Conservation (phyloP, 2,113 vertebrate species). For the Lampris incognitus region DNA sequence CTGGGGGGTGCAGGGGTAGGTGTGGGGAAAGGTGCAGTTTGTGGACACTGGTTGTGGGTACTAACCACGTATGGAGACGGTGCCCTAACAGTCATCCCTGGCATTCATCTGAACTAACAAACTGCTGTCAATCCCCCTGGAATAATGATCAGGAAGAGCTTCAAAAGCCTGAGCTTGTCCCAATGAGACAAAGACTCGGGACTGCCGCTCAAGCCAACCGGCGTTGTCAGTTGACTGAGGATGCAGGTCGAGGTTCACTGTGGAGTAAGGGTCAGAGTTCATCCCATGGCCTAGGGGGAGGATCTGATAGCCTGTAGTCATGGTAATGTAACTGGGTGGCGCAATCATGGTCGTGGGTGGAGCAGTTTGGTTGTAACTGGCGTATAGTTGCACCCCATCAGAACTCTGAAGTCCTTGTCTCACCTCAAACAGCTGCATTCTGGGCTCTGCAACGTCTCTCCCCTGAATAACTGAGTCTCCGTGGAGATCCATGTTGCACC, state of each 20-base stretch:
- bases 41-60: neutral
- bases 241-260: neutral
- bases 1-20: too few relatives aligned
- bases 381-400: neutral
- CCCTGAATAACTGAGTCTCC: neutral
- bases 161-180: neutral
- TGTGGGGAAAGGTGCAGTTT: neutral
- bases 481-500: slow-evolving; percentile 5
- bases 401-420: neutral
- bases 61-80: neutral
- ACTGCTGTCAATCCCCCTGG: neutral
- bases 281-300: neutral
- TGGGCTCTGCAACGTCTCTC: neutral
- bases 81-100: neutral
- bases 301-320: neutral
- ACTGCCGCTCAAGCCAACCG: neutral
- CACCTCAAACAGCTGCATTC: neutral
- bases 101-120: slow-evolving; percentile 3
- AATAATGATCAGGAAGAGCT: neutral
- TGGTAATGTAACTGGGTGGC: slow-evolving; percentile 7
- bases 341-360: neutral
- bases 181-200: neutral
- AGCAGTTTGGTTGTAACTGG: neutral
- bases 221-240: neutral
- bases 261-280: slow-evolving; percentile 8